A percentile compares a stretch with the other conserved stretches of the same genome.
Evolutionary conservation across 2,888 invertebrate genomes (phyloP).

Genomic region (Melipona beecheii): DNA sequence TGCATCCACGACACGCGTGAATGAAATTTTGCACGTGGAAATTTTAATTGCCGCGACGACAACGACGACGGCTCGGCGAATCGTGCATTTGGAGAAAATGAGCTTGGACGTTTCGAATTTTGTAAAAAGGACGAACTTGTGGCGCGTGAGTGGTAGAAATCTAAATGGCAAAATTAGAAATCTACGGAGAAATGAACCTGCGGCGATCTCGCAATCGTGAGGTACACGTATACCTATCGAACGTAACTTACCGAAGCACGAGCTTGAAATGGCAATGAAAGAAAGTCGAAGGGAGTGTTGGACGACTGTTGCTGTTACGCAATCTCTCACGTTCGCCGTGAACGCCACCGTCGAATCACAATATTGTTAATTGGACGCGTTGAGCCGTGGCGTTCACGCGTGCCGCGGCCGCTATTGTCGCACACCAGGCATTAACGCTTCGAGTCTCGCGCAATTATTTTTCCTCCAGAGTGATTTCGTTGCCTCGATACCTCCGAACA

Average conservation of each 20-base stretch:
- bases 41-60: too few species aligned
- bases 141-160: too few species aligned
- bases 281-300: not conserved
- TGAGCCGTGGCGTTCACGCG: slow-evolving; percentile 48
- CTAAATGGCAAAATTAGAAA: too few species aligned
- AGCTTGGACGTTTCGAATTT: too few species aligned
- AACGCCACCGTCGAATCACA: slow-evolving; percentile 53
- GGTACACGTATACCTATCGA: too few species aligned
- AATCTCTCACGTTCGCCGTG: slow-evolving; percentile 14
- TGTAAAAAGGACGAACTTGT: too few species aligned
- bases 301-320: not conserved
- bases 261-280: not conserved
- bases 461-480: slow-evolving; percentile 81
- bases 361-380: slow-evolving; percentile 71
- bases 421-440: slow-evolving; percentile 29
- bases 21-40: too few species aligned
- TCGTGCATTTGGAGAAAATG: too few species aligned
- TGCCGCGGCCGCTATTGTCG: slow-evolving; percentile 53
- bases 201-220: too few species aligned
- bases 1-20: too few species aligned
- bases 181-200: too few species aligned
- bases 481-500: slow-evolving; percentile 81
- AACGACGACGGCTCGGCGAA: too few species aligned
- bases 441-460: slow-evolving; percentile 79
- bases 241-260: not conserved